These are phyloP conservation scores for Hydrochoerus hydrochaeris DNA, from an alignment of 2,113 vertebrate genomes.

Conservation along the genomic window DNA sequence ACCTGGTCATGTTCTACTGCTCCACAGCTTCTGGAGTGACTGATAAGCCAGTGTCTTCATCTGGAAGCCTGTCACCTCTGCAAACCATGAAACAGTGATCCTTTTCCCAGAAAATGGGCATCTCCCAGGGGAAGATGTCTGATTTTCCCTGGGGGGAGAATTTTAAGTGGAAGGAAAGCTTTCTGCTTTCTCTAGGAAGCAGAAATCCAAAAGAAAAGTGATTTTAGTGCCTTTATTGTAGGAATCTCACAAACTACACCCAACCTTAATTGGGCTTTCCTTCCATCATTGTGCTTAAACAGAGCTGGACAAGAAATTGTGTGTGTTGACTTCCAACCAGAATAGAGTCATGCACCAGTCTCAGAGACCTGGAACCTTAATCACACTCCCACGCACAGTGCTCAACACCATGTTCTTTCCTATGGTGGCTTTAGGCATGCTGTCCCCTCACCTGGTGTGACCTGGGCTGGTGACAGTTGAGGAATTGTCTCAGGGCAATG, in stretches of 20 bases:
- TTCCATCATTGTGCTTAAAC: not conserved
- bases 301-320: fast-evolving
- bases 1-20: no score
- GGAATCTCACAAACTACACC: not conserved
- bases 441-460: not conserved
- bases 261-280: not conserved
- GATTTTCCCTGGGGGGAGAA: not conserved
- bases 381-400: no score
- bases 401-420: not conserved
- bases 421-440: fast-evolving
- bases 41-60: no score
- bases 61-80: not conserved
- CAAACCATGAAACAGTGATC: not conserved
- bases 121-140: not conserved
- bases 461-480: not conserved
- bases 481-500: not conserved
- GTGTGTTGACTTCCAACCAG: fast-evolving
- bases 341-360: not conserved
- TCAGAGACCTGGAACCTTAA: not conserved
- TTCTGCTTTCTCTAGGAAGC: not conserved
- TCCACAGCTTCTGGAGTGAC: no score
- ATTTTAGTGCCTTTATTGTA: not conserved
- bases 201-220: not conserved
- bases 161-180: not conserved
- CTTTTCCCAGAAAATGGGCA: not conserved